phyloP scores from a whole-genome alignment of 2,888 invertebrate species.

The Carterocephalus palaemon region DNA sequence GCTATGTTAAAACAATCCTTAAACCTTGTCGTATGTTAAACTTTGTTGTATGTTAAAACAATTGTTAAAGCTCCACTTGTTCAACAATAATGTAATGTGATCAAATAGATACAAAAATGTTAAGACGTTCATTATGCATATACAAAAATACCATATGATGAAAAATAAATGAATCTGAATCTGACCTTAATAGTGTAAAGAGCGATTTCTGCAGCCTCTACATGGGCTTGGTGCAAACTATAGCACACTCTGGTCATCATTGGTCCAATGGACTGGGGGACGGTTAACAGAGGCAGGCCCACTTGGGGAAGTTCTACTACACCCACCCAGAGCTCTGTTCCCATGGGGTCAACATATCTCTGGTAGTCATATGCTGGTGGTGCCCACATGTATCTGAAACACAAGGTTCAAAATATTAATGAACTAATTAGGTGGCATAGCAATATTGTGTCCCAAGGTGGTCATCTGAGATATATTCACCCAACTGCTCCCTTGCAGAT shows the following conservation, averaged over 20 bases:
- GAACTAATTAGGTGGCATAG: no score
- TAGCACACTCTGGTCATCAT: constrained; percentile 46
- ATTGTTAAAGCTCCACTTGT: background rate
- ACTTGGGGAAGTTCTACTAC: constrained; percentile 57
- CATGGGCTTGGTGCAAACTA: constrained; percentile 52
- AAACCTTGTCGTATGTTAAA: no score
- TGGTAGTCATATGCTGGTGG: constrained; percentile 57
- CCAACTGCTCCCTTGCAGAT: no score
- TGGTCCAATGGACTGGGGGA: constrained; percentile 52
- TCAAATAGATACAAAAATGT: background rate
- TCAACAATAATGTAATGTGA: no score
- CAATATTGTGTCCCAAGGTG: no score
- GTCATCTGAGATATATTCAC: no score
- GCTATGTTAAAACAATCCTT: no score
- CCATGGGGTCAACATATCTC: constrained; percentile 46
- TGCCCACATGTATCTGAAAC: constrained; percentile 60
- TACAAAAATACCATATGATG: no score
- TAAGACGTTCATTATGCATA: no score
- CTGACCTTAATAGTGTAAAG: constrained; percentile 56
- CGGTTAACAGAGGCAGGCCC: constrained; percentile 47
- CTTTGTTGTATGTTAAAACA: background rate
- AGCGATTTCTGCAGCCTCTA: constrained; percentile 59
- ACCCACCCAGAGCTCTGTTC: constrained; percentile 52
- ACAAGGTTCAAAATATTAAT: background rate
- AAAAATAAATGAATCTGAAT: no score